phyloP scores from a whole-genome alignment of 2,888 invertebrate genomes.

The Timema cristinae region DNA sequence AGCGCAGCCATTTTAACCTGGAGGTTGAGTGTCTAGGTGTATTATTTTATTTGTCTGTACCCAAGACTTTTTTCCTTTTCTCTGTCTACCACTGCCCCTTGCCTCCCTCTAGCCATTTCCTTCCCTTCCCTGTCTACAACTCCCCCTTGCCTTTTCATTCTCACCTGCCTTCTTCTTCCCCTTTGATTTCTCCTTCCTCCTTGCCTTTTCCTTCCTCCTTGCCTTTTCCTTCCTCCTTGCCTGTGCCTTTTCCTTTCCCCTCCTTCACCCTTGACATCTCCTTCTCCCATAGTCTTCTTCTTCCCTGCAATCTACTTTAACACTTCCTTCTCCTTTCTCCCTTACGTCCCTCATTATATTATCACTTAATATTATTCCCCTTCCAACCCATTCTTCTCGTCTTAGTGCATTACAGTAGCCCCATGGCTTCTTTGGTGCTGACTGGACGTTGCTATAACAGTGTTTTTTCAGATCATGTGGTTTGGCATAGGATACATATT shows the following conservation, averaged over 20 bases:
- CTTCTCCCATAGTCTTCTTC: neutral
- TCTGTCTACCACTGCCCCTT: conserved; percentile 13
- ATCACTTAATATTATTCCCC: neutral
- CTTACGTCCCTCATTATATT: neutral
- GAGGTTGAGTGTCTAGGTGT: too few species aligned
- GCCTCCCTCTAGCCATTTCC: conserved; percentile 9
- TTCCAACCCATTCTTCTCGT: neutral
- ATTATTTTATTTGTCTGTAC: too few species aligned
- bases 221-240: neutral
- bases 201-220: neutral
- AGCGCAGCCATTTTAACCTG: too few species aligned
- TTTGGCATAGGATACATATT: too few species aligned
- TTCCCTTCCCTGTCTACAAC: neutral
- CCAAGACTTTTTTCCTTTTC: too few species aligned
- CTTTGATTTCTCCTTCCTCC: neutral
- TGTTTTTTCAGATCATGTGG: too few species aligned
- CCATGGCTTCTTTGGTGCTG: too few species aligned
- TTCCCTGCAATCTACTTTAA: conserved; percentile 10
- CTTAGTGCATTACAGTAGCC: too few species aligned
- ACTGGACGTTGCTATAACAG: too few species aligned
- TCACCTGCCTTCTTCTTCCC: neutral
- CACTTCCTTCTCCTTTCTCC: conserved; percentile 2
- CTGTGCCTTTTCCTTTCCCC: neutral
- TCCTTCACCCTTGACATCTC: neutral
- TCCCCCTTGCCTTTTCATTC: neutral